Conservation (phyloP, 2,797 vertebrate species). For the Cuculus canorus region DNA sequence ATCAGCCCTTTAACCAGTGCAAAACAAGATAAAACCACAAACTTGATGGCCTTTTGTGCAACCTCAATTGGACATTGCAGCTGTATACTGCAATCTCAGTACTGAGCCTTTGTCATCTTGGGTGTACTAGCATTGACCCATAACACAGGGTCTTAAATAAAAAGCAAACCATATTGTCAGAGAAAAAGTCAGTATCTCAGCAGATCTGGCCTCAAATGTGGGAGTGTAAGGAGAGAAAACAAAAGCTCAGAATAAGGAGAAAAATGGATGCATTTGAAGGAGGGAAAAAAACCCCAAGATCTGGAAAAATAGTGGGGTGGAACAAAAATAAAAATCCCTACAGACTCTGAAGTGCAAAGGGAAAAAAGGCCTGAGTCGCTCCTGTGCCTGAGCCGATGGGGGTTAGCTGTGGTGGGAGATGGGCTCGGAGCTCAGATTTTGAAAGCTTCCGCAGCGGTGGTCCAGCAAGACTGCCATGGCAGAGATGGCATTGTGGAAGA, state of each 20-base stretch:
- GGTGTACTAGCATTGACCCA: slow-evolving; percentile 58
- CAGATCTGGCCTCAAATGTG: slow-evolving; percentile 46
- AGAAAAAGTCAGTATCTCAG: slow-evolving; percentile 57
- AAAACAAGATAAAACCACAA: slow-evolving; percentile 77
- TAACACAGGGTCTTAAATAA: slow-evolving; percentile 60
- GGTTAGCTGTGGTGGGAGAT: not conserved
- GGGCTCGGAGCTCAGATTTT: not conserved
- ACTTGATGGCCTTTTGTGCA: slow-evolving; percentile 67
- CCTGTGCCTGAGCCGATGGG: not conserved
- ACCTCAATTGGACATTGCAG: slow-evolving; percentile 64
- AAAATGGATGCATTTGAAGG: not conserved
- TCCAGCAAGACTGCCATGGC: rapidly evolving
- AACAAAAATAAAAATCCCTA: slow-evolving; percentile 52
- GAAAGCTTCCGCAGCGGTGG: not conserved
- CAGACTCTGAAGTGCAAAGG: not conserved
- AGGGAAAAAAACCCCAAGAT: not conserved
- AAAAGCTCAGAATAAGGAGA: slow-evolving; percentile 35
- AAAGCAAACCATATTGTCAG: slow-evolving; percentile 52
- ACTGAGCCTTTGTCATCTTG: slow-evolving; percentile 60
- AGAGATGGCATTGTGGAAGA: not conserved
- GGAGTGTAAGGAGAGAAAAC: slow-evolving; percentile 43
- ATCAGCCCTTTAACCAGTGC: slow-evolving; percentile 47
- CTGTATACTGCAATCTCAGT: slow-evolving; percentile 60
- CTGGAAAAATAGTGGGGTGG: slow-evolving; percentile 57
- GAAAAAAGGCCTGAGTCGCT: not conserved